A percentile compares a stretch with the other conserved stretches of the same genome.
These are phyloP conservation scores for Chrysolina americana DNA, from an alignment of 2,888 invertebrate genomes.

Conservation along the genomic window DNA sequence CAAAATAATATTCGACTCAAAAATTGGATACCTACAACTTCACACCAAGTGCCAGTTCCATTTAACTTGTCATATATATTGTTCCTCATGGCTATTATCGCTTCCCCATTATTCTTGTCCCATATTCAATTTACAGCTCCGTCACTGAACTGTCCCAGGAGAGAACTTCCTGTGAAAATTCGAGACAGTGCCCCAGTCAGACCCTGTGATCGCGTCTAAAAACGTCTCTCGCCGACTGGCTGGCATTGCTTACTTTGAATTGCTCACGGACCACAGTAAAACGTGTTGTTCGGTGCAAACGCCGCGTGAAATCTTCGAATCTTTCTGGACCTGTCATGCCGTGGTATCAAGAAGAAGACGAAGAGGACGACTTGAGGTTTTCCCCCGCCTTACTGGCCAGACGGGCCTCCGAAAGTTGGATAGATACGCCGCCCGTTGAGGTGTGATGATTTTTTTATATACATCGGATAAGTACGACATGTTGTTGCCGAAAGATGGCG, in stretches of 20 bases:
- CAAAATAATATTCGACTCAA: background rate
- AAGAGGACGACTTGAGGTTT: slow-evolving; percentile 88
- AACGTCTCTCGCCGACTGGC: slow-evolving; percentile 56
- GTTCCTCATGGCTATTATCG: background rate
- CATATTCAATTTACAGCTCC: background rate
- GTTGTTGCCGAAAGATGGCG: slow-evolving; percentile 3
- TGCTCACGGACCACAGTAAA: slow-evolving; percentile 34
- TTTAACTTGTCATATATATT: too few species aligned
- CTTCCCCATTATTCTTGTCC: background rate
- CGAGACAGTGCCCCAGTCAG: slow-evolving; percentile 21
- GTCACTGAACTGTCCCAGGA: background rate
- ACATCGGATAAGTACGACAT: slow-evolving; percentile 21
- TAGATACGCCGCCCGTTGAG: slow-evolving; percentile 89
- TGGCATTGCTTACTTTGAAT: slow-evolving; percentile 45
- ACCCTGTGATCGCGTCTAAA: slow-evolving; percentile 55
- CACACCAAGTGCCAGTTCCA: too few species aligned
- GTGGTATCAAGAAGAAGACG: slow-evolving; percentile 84
- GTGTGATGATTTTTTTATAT: slow-evolving; percentile 61
- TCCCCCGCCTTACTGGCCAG: slow-evolving; percentile 90
- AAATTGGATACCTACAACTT: too few species aligned
- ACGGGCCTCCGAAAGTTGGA: slow-evolving; percentile 92
- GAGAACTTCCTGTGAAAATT: background rate
- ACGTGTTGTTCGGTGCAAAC: slow-evolving; percentile 35
- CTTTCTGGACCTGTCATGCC: slow-evolving; percentile 72
- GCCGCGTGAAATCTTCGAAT: slow-evolving; percentile 31